Conservation (phyloP, 2,797 vertebrate species). For the Scolopax rusticola region DNA sequence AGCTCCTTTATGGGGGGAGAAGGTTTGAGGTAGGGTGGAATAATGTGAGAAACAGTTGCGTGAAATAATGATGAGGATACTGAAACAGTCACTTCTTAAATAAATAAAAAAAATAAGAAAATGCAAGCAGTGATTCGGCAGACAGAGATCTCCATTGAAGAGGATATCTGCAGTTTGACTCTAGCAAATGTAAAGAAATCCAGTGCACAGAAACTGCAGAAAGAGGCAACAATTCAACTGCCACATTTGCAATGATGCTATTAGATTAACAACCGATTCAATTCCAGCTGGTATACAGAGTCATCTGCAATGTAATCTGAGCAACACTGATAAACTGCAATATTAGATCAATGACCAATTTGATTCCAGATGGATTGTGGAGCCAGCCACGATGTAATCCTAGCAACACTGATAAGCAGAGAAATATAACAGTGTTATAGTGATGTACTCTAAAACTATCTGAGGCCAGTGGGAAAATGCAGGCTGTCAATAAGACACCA, state of each 20-base stretch:
- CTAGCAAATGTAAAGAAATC: background rate
- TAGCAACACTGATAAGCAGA: constrained; percentile 35
- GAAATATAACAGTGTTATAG: constrained; percentile 16
- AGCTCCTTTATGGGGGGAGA: background rate
- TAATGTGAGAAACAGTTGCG: background rate
- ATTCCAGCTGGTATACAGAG: constrained; percentile 18
- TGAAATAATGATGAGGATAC: background rate
- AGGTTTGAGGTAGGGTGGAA: fast-evolving
- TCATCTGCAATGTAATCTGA: constrained; percentile 17
- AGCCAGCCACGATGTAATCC: constrained; percentile 20
- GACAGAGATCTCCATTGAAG: background rate
- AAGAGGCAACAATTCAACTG: background rate
- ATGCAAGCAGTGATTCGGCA: background rate
- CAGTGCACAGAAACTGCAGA: background rate
- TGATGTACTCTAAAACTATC: background rate
- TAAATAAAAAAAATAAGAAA: background rate
- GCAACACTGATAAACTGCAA: constrained; percentile 33
- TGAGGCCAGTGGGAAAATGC: constrained; percentile 13
- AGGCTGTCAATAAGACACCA: background rate
- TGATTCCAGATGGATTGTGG: constrained; percentile 50
- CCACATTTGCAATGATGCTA: background rate
- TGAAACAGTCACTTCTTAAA: background rate
- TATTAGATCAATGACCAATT: constrained; percentile 66
- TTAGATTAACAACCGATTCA: constrained; percentile 48
- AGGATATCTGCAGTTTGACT: background rate